Percentiles rank a stretch among this genome's conserved stretches.
Evolutionary conservation across 2,888 invertebrate genomes (phyloP).

Genomic region (Drosophila nigricruria): DNA sequence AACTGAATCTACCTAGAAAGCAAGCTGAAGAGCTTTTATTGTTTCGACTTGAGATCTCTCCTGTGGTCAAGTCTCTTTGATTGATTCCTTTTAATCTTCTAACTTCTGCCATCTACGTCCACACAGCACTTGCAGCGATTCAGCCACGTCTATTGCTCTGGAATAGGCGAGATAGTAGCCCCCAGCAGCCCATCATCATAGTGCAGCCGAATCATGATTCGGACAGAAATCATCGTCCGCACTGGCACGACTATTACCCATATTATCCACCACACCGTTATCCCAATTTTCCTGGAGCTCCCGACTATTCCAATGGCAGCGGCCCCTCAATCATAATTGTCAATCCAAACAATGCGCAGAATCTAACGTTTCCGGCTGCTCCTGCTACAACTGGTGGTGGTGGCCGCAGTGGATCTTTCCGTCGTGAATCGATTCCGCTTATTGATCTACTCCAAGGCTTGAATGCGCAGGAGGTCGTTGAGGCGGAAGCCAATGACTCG

Average conservation of each 20-base stretch:
- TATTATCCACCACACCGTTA: conserved; percentile 6
- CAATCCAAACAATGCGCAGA: conserved; percentile 57
- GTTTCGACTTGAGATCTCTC: too few species aligned
- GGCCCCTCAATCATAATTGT: conserved; percentile 43
- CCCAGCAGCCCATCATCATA: conserved; percentile 44
- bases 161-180: conserved; percentile 29
- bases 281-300: not conserved
- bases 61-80: too few species aligned
- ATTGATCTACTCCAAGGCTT: conserved; percentile 41
- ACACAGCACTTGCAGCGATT: conserved; percentile 30
- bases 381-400: not conserved
- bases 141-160: conserved; percentile 56
- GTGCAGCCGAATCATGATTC: conserved; percentile 19
- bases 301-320: not conserved
- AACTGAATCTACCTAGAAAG: not conserved
- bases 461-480: conserved; percentile 43
- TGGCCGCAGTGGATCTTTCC: not conserved
- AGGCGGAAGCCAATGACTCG: conserved; percentile 33
- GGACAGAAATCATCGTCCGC: conserved; percentile 34
- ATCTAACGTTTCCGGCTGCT: conserved; percentile 6
- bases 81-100: too few species aligned
- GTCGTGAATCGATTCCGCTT: conserved; percentile 29
- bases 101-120: not conserved
- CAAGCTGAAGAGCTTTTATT: too few species aligned
- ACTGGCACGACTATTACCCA: conserved; percentile 33